phyloP scores from a whole-genome alignment of 2,888 invertebrate genomes.

The Galerucella calmariensis region DNA sequence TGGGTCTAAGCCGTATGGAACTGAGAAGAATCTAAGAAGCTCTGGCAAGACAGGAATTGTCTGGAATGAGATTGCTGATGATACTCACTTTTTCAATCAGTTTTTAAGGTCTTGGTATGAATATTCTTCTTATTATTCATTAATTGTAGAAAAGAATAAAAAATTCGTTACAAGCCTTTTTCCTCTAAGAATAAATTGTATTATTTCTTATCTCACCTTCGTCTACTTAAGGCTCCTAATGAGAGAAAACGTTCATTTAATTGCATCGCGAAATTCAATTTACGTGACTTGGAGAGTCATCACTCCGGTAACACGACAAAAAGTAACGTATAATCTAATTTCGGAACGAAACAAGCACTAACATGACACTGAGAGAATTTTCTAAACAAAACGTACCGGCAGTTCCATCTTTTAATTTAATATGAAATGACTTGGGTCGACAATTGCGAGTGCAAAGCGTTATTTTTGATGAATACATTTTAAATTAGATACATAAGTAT shows the following conservation, averaged over 20 bases:
- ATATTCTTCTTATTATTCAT: neutral
- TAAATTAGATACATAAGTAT: no score
- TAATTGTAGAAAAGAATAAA: neutral
- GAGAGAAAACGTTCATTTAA: slow-evolving; percentile 37
- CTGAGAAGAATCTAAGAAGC: no score
- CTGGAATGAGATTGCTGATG: no score
- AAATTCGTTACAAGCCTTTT: neutral
- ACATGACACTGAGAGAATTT: slow-evolving; percentile 35
- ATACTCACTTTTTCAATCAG: no score
- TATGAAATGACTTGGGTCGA: neutral
- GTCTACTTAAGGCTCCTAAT: slow-evolving; percentile 5
- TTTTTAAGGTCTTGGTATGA: neutral
- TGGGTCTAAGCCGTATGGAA: no score
- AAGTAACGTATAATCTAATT: slow-evolving; percentile 37
- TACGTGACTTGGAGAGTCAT: slow-evolving; percentile 30
- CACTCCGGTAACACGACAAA: slow-evolving; percentile 33
- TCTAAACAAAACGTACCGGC: slow-evolving; percentile 26
- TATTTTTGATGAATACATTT: no score
- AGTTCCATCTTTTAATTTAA: neutral
- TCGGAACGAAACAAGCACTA: slow-evolving; percentile 31
- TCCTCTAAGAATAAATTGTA: neutral
- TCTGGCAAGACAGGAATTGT: no score
- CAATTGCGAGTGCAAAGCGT: neutral
- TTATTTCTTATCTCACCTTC: slow-evolving; percentile 8
- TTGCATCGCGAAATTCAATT: slow-evolving; percentile 34